Conservation (phyloP, 2,888 invertebrate species). For the Sepiola atlantica region DNA sequence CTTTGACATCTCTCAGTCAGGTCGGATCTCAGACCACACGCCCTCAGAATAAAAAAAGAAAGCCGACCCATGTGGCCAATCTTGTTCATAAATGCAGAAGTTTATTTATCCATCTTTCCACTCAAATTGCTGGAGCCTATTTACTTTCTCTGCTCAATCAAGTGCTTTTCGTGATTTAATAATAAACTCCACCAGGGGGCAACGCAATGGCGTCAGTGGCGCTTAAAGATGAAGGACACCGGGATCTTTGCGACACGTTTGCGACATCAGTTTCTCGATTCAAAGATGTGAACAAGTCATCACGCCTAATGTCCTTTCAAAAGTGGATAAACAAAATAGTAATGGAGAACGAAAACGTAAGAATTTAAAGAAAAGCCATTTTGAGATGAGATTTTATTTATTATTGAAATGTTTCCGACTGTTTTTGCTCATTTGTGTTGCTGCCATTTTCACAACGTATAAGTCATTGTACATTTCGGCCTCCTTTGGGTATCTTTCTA, state of each 20-base stretch:
- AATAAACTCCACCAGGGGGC: not conserved
- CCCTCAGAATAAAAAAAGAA: too few relatives aligned
- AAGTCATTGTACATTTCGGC: too few relatives aligned
- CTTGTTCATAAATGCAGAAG: not conserved
- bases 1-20: not conserved
- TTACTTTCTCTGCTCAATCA: conserved; percentile 6
- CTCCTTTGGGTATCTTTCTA: too few relatives aligned
- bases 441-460: too few relatives aligned
- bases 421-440: too few relatives aligned
- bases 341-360: too few relatives aligned
- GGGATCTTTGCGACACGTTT: not conserved
- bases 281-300: not conserved
- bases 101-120: conserved; percentile 32
- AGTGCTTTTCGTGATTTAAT: conserved; percentile 18
- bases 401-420: too few relatives aligned
- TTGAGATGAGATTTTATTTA: too few relatives aligned
- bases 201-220: not conserved
- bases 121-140: not conserved
- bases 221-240: not conserved
- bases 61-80: not conserved
- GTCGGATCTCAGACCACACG: not conserved
- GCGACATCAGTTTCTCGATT: not conserved
- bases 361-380: too few relatives aligned
- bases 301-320: not conserved
- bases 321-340: too few relatives aligned